phyloP scores from a whole-genome alignment of 2,888 invertebrate species.

The Cenopis cana region DNA sequence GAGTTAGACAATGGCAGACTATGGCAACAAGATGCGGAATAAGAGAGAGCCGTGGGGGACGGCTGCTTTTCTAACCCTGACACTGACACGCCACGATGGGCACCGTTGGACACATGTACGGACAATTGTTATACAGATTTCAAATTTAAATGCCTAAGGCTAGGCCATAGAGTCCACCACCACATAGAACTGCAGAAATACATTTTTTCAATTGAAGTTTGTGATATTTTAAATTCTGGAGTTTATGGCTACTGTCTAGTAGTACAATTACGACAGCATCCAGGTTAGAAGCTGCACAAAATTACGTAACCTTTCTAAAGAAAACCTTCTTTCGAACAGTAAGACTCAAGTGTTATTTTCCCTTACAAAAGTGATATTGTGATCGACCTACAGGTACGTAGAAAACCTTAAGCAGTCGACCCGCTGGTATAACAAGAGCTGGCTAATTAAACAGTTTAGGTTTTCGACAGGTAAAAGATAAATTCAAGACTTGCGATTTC shows the following conservation, averaged over 20 bases:
- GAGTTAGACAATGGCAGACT: constrained; percentile 1
- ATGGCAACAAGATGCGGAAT: constrained; percentile 12
- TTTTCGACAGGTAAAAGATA: too few species aligned
- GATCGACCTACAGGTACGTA: too few species aligned
- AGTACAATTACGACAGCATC: not conserved
- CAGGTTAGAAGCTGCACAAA: too few species aligned
- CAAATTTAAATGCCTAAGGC: constrained; percentile 4
- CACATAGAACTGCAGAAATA: not conserved
- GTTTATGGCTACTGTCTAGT: not conserved
- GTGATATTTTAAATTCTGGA: not conserved
- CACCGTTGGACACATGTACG: constrained; percentile 12
- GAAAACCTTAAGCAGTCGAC: too few species aligned
- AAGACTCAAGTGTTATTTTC: too few species aligned
- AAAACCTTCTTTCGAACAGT: too few species aligned
- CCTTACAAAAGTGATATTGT: too few species aligned
- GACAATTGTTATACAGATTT: constrained; percentile 20
- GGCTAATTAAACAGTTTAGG: too few species aligned
- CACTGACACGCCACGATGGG: constrained; percentile 25
- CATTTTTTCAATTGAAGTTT: not conserved
- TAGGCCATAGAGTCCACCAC: constrained; percentile 1
- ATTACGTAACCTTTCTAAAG: too few species aligned
- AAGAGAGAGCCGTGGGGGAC: constrained; percentile 25
- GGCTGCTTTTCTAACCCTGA: constrained; percentile 26
- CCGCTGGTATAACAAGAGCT: too few species aligned
- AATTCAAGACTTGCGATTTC: too few species aligned